phyloP scores from a whole-genome alignment of 2,113 vertebrate species.

The Mustela lutreola region DNA sequence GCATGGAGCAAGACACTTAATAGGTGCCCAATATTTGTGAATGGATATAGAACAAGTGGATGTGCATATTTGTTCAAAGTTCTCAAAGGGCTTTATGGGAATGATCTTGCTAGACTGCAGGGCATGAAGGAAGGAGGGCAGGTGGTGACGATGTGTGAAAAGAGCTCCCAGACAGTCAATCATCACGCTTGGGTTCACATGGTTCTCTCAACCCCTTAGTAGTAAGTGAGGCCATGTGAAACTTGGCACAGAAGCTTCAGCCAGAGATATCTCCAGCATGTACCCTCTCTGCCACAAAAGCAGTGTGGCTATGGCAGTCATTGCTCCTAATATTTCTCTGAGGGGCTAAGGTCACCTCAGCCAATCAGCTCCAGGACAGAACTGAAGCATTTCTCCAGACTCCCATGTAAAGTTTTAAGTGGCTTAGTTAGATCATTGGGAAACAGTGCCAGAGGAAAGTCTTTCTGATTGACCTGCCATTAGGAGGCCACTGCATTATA shows the following conservation, averaged over 20 bases:
- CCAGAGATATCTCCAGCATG: neutral
- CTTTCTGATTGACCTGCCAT: conserved; percentile 66
- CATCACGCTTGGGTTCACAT: neutral
- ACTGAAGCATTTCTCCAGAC: neutral
- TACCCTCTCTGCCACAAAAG: neutral
- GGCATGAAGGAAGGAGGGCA: neutral
- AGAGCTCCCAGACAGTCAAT: neutral
- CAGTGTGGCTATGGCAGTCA: neutral
- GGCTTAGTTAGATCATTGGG: conserved; percentile 65
- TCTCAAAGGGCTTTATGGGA: neutral
- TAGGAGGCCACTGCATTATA: conserved; percentile 70
- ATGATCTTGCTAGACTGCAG: neutral
- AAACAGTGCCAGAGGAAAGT: conserved; percentile 73
- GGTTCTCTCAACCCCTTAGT: neutral
- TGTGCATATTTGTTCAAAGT: neutral
- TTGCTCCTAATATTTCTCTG: neutral
- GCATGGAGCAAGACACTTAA: neutral
- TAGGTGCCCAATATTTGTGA: neutral
- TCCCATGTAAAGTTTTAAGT: conserved; percentile 59
- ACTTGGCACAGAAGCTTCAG: neutral
- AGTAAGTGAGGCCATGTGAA: neutral
- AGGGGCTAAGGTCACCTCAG: conserved; percentile 9
- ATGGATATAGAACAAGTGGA: neutral
- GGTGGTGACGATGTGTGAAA: neutral
- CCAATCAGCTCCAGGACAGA: neutral